Conservation (phyloP, 2,888 invertebrate species). For the Nudaria mundana region DNA sequence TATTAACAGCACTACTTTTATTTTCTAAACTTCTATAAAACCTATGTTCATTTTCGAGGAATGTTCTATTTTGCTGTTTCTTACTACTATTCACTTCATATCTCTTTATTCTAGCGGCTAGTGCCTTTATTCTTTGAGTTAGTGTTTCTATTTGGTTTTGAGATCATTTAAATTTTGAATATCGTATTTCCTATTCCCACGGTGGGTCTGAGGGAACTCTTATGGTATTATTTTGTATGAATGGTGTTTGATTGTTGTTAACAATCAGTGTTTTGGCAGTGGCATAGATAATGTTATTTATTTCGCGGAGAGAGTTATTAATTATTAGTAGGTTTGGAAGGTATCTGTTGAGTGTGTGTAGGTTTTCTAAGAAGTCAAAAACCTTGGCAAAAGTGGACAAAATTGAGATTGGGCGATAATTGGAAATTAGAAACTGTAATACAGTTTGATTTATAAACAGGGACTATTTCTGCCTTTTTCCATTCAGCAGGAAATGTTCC, state of each 20-base stretch:
- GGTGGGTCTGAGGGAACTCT: background rate
- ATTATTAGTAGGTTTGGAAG: background rate
- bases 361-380: too few relatives aligned
- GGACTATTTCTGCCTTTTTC: too few relatives aligned
- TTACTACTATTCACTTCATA: constrained; percentile 7
- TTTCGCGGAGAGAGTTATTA: background rate
- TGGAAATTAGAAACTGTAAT: too few relatives aligned
- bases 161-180: background rate
- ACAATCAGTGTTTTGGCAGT: background rate
- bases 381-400: too few relatives aligned
- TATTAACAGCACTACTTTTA: background rate
- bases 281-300: background rate
- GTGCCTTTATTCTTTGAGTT: constrained; percentile 11
- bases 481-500: too few relatives aligned
- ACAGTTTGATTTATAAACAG: too few relatives aligned
- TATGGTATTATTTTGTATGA: background rate
- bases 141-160: constrained; percentile 1
- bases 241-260: background rate
- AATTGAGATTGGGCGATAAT: too few relatives aligned
- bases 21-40: background rate
- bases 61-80: constrained; percentile 8
- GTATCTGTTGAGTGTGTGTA: background rate
- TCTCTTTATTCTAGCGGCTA: constrained; percentile 9
- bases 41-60: background rate
- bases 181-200: background rate